Percentiles rank a stretch among this genome's conserved stretches.
Conservation (phyloP, 2,797 vertebrate genomes). For the Otolemur crassicaudatus region DNA sequence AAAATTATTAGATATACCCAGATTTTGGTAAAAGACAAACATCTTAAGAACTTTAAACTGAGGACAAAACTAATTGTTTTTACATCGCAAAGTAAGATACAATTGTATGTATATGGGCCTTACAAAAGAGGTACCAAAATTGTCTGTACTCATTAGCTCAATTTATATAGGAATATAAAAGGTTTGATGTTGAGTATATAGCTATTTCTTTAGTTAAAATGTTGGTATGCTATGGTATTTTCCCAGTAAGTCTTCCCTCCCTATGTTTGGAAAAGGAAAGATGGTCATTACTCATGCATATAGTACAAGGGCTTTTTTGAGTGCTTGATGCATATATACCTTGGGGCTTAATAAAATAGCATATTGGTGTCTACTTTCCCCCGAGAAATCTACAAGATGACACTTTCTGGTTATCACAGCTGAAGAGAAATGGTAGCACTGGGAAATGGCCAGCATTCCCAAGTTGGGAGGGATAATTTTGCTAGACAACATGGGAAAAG, state of each 20-base stretch:
- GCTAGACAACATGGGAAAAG: neutral
- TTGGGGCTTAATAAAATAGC: neutral
- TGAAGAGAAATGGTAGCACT: neutral
- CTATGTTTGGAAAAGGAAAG: neutral
- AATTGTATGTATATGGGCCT: neutral
- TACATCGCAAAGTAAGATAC: neutral
- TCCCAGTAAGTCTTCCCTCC: neutral
- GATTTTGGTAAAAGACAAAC: conserved; percentile 16
- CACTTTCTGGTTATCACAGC: neutral
- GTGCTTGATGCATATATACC: neutral
- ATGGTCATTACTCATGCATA: neutral
- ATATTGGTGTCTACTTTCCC: neutral
- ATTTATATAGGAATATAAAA: conserved; percentile 5
- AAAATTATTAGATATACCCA: conserved; percentile 16
- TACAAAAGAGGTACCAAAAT: neutral
- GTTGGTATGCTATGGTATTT: neutral
- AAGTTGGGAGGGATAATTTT: neutral
- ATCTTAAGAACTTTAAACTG: conserved; percentile 11
- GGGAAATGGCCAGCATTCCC: neutral
- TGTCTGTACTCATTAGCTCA: neutral
- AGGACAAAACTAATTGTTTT: conserved; percentile 35
- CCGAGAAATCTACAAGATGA: neutral
- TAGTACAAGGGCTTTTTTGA: neutral
- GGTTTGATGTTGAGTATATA: neutral
- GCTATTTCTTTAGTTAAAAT: conserved; percentile 7